Base-by-base conservation (phyloP, 2,113 vertebrate species). In the Nanorana parkeri region DNA sequence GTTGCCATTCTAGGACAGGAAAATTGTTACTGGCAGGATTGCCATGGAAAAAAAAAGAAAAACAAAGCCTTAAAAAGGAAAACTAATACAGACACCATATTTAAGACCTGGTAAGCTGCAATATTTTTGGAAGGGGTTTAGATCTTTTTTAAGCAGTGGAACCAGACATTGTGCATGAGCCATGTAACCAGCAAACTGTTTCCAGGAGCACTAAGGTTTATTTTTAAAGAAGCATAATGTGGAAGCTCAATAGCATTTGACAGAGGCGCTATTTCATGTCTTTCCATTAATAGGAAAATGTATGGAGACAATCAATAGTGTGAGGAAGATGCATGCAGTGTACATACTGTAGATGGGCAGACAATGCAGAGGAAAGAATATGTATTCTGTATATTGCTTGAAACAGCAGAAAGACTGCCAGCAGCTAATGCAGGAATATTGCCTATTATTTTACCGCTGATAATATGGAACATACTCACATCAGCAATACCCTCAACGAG, bases 211-310 rank as follows among this genome's bases (percentile, higher is more conserved):
- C 2, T 13, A 10, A 47, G 41, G 13, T 47, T 47, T 47, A 47
- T 11, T 13, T 47, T 3, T 41, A 47, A 47, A 47, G 13, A 47
- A 8, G 41, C 41, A 1, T 47, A 36, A 36, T 36, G 32, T 36
- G 51, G n/a, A 28, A 51, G 51, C 20, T 55, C 47, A 11, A 72
- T 55, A 28, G 47, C 52, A 19, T 56, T n/a, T 73, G 69, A 29
- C 52, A 73, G 47, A 73, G 56, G 8, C 47, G 52, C 41, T 56
- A 11, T 20, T 71, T 71, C 68, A 71, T 26, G 66, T 47, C 51
- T 56, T 73, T 52, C 69, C 69, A 73, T 73, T 56, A 73, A 73
- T 73, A 73, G 24, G 51, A 28, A 16, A 26, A 73, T 73, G 69
- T 56, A 73, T 73, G 8, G 55, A 17, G 69, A 54, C 41, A 21